Base-by-base conservation (phyloP, 2,797 vertebrate genomes). In the Molossus alvarezi region DNA sequence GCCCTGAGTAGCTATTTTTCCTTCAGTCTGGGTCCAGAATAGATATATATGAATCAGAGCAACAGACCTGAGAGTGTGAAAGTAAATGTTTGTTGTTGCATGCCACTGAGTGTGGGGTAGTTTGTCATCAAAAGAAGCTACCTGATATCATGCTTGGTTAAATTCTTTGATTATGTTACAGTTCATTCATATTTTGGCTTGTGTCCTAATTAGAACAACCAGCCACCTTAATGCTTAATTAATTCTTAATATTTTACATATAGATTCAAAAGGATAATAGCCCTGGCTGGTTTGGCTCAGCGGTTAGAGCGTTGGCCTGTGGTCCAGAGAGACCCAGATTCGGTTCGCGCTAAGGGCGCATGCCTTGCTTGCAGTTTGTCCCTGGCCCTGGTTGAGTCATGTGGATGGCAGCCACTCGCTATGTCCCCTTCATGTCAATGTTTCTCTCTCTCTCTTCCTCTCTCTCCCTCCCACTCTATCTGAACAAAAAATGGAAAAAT, bases 261-360 rank as follows among this genome's bases (percentile, higher is more conserved):
- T 72, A 80, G 29, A 27, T 79, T 82, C 55, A 85, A 75, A 92
- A 81, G 12, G 14, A 85, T 72, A 88, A n/a, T 58, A 62, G 67
- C 33, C 33, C 33, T 33, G 33, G 33, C 33, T 33, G 33, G 33
- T 33, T 33, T 33, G 33, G 33, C 33, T 33, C 33, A 33, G 33
- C 33, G 33, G 33, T 33, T 33, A 33, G 33, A 33, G 33, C 33
- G 33, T 33, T 33, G 33, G 33, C 33, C 33, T 33, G 33, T 33
- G 33, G 33, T 33, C 33, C 33, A 33, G 33, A 33, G 33, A 33
- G 33, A 33, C 33, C 33, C 33, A 33, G 33, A 33, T 33, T 33
- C 33, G 33, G 33, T 33, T 33, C 33, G 33, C 33, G 33, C 33
- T 33, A 33, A 33, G 33, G 33, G 33, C 33, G 33, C 33, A 33